Evolutionary conservation across 53 echinoderm and acorn worm genomes (phyloP).

Genomic region (Holothuria leucospilota): DNA sequence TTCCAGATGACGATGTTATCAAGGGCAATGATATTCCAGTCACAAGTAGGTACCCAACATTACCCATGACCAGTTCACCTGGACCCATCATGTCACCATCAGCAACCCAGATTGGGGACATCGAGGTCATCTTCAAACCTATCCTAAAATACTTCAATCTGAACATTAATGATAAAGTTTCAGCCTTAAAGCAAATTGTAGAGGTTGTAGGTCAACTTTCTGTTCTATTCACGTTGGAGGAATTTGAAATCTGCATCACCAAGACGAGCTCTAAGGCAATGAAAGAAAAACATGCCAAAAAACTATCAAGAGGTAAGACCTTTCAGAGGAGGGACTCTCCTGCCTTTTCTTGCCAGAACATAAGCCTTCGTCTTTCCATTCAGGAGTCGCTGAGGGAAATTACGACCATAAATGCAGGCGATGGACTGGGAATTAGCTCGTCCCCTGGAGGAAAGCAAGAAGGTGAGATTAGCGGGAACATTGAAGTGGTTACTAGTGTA

Average conservation of each 20-base stretch:
- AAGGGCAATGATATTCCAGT: slow-evolving; percentile 9
- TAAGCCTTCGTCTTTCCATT: slow-evolving; percentile 68
- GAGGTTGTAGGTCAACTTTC: slow-evolving; percentile 70
- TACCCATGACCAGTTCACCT: slow-evolving; percentile 30
- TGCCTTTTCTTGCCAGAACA: slow-evolving; percentile 84
- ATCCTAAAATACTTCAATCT: slow-evolving; percentile 85
- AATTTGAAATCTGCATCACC: slow-evolving; percentile 78
- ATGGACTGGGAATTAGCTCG: neutral
- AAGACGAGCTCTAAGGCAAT: slow-evolving; percentile 69
- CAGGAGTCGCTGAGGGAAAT: slow-evolving; percentile 61
- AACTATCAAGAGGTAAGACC: slow-evolving; percentile 49
- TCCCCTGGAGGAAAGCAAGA: slow-evolving; percentile 53
- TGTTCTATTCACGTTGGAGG: slow-evolving; percentile 61
- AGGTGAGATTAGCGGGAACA: slow-evolving; percentile 64
- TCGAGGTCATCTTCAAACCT: slow-evolving; percentile 89
- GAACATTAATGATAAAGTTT: slow-evolving; percentile 67
- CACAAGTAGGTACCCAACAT: neutral
- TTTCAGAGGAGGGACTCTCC: slow-evolving; percentile 77
- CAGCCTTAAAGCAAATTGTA: slow-evolving; percentile 62
- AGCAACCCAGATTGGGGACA: slow-evolving; percentile 83
- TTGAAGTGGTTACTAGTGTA: slow-evolving; percentile 58
- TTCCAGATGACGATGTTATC: slow-evolving; percentile 17
- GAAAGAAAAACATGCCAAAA: slow-evolving; percentile 57
- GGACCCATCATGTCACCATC: slow-evolving; percentile 73
- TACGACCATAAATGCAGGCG: neutral